phyloP scores from a whole-genome alignment of 1,140 invertebrate genomes.

The Calliphora vicina region DNA sequence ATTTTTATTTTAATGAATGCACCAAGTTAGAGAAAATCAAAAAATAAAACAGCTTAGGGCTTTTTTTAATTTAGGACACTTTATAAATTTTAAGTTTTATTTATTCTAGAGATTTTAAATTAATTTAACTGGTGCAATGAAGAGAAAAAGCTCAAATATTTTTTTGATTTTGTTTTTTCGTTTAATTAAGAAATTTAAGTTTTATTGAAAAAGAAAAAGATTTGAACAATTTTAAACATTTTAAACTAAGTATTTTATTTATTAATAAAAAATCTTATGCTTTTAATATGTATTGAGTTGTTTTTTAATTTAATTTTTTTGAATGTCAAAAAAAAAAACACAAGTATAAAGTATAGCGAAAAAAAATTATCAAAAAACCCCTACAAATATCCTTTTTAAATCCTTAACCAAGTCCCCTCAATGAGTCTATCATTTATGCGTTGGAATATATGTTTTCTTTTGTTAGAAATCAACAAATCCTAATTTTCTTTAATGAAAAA shows the following conservation, averaged over 20 bases:
- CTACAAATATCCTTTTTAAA: conserved; percentile 46
- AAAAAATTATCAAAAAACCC: conserved; percentile 48
- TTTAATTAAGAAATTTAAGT: not conserved
- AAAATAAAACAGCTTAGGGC: not conserved
- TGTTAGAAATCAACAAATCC: not conserved
- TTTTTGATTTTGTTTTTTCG: conserved; percentile 28
- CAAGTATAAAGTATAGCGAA: conserved; percentile 50
- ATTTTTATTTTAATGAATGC: conserved; percentile 37
- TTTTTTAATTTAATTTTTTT: conserved; percentile 37
- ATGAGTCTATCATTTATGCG: conserved; percentile 64
- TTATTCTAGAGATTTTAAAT: not conserved
- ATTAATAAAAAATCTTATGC: conserved; percentile 23
- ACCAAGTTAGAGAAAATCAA: conserved; percentile 4
- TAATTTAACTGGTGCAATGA: conserved; percentile 53
- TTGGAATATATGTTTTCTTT: conserved; percentile 45
- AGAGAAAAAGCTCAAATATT: conserved; percentile 55
- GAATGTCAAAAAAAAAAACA: conserved; percentile 30
- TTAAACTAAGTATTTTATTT: conserved; percentile 21
- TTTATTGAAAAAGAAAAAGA: not conserved
- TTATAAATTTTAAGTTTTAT: not conserved
- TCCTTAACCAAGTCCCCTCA: conserved; percentile 60
- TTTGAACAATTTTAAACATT: not conserved
- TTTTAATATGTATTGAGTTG: conserved; percentile 39
- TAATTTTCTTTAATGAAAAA: conserved; percentile 32
- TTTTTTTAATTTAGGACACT: conserved; percentile 11